Evolutionary conservation across 2,797 vertebrate genomes (phyloP).

Genomic region (Cichlasoma orientale): DNA sequence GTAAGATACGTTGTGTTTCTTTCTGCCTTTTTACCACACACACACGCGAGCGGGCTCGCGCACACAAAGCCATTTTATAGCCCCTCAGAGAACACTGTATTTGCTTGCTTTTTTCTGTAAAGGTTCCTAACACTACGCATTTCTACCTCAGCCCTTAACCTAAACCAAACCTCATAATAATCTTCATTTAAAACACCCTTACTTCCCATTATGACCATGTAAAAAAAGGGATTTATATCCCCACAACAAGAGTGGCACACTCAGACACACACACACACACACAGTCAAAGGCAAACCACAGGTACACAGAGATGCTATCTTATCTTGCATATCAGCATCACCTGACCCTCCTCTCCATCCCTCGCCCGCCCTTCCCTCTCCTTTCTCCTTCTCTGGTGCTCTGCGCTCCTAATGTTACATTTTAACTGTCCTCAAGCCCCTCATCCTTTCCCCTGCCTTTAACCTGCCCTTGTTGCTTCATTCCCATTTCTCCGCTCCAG

Average conservation of each 20-base stretch:
- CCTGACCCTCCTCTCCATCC: conserved; percentile 56
- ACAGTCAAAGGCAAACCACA: conserved; percentile 50
- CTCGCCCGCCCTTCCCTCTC: conserved; percentile 26
- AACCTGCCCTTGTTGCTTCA: conserved; percentile 10
- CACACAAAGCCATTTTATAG: not conserved
- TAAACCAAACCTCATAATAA: not conserved
- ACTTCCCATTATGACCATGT: not conserved
- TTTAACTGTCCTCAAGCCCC: conserved; percentile 4
- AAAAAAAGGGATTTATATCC: not conserved
- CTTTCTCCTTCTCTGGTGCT: conserved; percentile 18
- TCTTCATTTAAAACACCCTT: not conserved
- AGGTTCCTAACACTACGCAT: not conserved
- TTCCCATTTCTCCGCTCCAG: not conserved
- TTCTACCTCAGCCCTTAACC: not conserved
- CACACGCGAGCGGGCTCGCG: not conserved
- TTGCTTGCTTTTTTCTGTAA: not conserved
- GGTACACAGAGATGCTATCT: conserved; percentile 66
- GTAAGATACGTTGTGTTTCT: conserved; percentile 68
- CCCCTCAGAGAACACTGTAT: not conserved
- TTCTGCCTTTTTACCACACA: not conserved
- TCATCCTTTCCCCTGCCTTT: not conserved
- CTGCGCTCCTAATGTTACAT: conserved; percentile 40
- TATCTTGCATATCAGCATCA: conserved; percentile 71
- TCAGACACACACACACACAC: conserved; percentile 11
- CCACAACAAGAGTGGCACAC: not conserved